These are phyloP conservation scores for Plutomurus gul DNA, from an alignment of 1,140 invertebrate species.

Conservation along the genomic window DNA sequence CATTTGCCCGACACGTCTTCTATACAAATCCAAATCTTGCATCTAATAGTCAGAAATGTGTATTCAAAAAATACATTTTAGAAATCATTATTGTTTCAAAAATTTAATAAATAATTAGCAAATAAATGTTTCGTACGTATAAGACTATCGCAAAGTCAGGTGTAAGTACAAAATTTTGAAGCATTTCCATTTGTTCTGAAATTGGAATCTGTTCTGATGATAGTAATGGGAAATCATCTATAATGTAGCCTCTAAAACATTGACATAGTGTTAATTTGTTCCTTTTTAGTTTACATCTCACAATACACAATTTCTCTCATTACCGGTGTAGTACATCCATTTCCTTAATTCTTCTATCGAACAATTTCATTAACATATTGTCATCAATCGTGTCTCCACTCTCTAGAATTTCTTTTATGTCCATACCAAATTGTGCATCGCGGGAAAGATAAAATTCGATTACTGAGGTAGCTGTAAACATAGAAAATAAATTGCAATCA, in stretches of 20 bases:
- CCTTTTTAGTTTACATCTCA: not conserved
- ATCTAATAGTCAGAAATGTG: conserved; percentile 22
- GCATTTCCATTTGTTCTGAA: conserved; percentile 32
- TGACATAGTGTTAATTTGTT: not conserved
- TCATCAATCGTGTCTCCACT: not conserved
- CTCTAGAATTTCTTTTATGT: conserved; percentile 10
- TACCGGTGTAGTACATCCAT: conserved; percentile 44
- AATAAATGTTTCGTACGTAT: conserved; percentile 14
- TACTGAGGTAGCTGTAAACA: conserved; percentile 1
- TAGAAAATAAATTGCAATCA: not conserved
- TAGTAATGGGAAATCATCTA: conserved; percentile 46
- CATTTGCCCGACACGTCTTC: conserved; percentile 42
- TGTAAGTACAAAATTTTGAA: conserved; percentile 9
- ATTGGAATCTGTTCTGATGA: conserved; percentile 30
- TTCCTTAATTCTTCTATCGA: conserved; percentile 28
- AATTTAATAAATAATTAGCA: not conserved
- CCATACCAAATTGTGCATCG: not conserved
- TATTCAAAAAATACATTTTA: not conserved
- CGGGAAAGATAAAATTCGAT: conserved; percentile 34
- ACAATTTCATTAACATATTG: not conserved
- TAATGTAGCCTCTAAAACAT: conserved; percentile 44
- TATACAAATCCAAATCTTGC: conserved; percentile 49
- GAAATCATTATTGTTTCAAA: not conserved
- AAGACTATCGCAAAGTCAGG: conserved; percentile 43
- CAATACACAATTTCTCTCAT: not conserved